A percentile compares a stretch with the other conserved stretches of the same genome.
Conservation (phyloP, 2,113 vertebrate species). For the Pycnonotus jocosus region DNA sequence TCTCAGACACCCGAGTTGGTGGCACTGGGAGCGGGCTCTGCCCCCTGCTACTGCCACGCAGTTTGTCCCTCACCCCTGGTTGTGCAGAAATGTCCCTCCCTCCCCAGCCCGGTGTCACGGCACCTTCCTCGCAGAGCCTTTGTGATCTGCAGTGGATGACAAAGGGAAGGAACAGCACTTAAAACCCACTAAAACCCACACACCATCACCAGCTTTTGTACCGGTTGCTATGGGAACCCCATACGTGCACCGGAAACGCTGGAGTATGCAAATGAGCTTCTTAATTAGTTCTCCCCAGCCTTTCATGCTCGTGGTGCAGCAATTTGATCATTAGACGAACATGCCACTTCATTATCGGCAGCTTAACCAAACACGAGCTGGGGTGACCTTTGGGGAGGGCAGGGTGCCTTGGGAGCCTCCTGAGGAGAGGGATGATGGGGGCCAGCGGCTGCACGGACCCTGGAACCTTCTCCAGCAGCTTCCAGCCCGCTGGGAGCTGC, state of each 20-base stretch:
- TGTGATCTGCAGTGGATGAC: slow-evolving; percentile 44
- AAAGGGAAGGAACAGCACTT: slow-evolving; percentile 38
- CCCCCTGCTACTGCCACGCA: not conserved
- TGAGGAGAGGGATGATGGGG: not conserved
- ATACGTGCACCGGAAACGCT: slow-evolving; percentile 47
- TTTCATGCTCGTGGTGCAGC: slow-evolving; percentile 19
- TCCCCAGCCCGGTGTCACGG: not conserved
- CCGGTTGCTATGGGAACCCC: slow-evolving; percentile 71
- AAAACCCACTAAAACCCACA: slow-evolving; percentile 45
- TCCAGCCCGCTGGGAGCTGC: not conserved
- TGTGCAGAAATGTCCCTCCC: not conserved
- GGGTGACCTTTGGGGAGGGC: slow-evolving; percentile 3
- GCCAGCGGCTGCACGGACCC: accelerated
- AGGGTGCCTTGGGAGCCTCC: not conserved
- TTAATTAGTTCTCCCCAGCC: slow-evolving; percentile 50
- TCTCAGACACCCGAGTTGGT: accelerated
- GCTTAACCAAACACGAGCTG: slow-evolving; percentile 49
- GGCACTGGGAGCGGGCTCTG: not conserved
- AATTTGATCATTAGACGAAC: slow-evolving; percentile 51
- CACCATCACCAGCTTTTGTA: slow-evolving; percentile 31
- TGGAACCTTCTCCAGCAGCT: not conserved
- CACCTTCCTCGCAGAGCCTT: slow-evolving; percentile 16
- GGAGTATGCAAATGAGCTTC: slow-evolving; percentile 65
- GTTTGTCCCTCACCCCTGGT: not conserved
- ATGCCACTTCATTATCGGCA: slow-evolving; percentile 22